These are phyloP conservation scores for Zoanthus gigantus DNA, from an alignment of 92 coral and sea anemone genomes.

Conservation along the genomic window DNA sequence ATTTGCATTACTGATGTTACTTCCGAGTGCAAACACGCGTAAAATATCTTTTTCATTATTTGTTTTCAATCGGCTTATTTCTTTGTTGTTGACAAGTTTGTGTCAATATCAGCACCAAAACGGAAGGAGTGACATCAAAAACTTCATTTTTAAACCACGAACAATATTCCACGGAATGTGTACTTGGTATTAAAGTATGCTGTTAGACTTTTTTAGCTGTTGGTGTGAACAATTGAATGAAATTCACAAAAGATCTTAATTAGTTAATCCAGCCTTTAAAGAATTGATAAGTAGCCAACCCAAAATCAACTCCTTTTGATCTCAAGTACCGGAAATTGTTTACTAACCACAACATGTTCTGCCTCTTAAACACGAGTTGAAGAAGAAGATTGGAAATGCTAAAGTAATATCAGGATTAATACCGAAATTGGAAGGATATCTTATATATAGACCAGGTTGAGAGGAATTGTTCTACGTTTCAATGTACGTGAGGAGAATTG, in stretches of 20 bases:
- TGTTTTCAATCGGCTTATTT: neutral
- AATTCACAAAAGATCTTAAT: neutral
- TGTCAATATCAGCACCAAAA: neutral
- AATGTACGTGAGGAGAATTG: conserved; percentile 14
- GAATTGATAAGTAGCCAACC: neutral
- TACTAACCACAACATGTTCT: conserved; percentile 15
- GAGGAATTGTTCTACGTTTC: neutral
- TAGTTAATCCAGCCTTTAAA: neutral
- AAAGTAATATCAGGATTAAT: too few relatives aligned
- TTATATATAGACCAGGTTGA: neutral
- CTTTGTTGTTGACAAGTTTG: neutral
- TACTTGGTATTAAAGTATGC: neutral
- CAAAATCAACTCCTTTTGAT: neutral
- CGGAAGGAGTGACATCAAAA: neutral
- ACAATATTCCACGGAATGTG: neutral
- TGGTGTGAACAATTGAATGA: neutral
- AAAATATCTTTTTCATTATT: neutral
- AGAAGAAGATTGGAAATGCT: neutral
- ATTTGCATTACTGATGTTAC: neutral
- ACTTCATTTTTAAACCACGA: neutral
- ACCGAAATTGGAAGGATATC: neutral
- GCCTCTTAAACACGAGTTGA: neutral
- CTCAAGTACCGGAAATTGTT: conserved; percentile 25
- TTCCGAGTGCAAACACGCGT: neutral
- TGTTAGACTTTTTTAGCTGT: neutral